Evolutionary conservation across 2,888 invertebrate species (phyloP), one percentile per base, ranked within the genome.

Genomic region (Drosophila fungiperda): DNA sequence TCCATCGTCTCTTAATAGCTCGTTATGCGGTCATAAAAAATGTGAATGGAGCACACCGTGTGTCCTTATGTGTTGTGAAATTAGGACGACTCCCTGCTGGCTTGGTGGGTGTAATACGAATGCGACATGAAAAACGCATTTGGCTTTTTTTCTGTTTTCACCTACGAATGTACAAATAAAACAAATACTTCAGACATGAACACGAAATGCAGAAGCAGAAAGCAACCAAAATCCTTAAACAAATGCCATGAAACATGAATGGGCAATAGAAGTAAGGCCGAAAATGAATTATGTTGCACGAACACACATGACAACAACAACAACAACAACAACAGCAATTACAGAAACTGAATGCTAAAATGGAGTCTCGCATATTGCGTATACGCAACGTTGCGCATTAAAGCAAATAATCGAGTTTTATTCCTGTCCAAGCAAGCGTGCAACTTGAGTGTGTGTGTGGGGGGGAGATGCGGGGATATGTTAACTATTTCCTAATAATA

Each of bases 361-460:
- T 2, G 26, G 8, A 38, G 26, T 8, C 29, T 12, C 55, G 29
- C 29, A 40, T 15, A 40, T 68, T 83, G 87, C 90, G 90, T 85
- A 85, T 88, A 85, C 89, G 90, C 86, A 73, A 74, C 72, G 84
- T 61, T 75, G 77, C 70, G 72, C 89, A 83, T 73, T 73, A 73
- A 86, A 68, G 73, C 68, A 88, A 90, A 83, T 77, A 88, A 72
- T 69, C 73, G 64, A 64, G 64, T 69, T 88, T 90, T 88, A 86
- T 85, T 86, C 72, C 70, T 78, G 89, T 72, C 62, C 90, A 80
- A 59, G 71, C 89, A 85, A 71, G 83, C 89, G 80, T 76, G 66
- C 67, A 77, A 76, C 80, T 76, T 67, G 63, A 71, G 66, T 29
- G 29, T 29, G 29, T 1, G 1, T 5, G 29, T 26, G 20, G 17